phyloP scores from a whole-genome alignment of 2,113 vertebrate species.

The Lepus americanus region DNA sequence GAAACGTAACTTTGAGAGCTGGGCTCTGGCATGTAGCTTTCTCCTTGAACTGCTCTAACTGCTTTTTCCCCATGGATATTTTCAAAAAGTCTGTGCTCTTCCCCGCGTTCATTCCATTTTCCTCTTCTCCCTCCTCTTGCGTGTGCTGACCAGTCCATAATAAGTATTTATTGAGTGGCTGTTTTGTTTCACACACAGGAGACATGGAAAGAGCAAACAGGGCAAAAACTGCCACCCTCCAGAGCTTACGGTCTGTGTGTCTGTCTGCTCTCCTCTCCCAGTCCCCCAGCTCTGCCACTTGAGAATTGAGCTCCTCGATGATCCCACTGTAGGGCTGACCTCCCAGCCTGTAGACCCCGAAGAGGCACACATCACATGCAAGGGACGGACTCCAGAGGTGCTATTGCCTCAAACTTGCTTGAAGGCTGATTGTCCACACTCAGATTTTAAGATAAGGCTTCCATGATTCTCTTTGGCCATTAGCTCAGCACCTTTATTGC shows the following conservation, averaged over 20 bases:
- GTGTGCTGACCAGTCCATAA: fast-evolving
- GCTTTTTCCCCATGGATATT: neutral
- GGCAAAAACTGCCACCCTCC: neutral
- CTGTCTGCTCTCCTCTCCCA: neutral
- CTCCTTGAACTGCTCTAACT: neutral
- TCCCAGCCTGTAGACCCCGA: neutral
- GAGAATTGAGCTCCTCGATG: neutral
- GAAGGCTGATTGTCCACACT: neutral
- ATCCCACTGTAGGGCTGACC: too few species aligned
- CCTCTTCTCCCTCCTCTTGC: too few species aligned
- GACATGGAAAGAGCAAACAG: neutral
- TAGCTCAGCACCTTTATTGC: neutral
- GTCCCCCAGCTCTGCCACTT: too few species aligned
- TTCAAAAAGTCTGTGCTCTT: neutral
- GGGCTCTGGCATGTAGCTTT: neutral
- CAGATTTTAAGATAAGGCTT: neutral
- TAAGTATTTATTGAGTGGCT: too few species aligned
- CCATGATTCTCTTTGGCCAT: neutral
- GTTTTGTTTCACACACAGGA: too few species aligned
- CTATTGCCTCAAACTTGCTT: neutral
- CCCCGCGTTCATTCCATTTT: neutral
- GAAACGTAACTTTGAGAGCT: neutral
- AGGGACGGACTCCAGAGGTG: neutral
- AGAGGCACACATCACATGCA: fast-evolving
- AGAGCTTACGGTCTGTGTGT: neutral